Percentiles rank a stretch among this genome's conserved stretches.
These are phyloP conservation scores for Corydoras sp. DNA, from an alignment of 2,113 vertebrate species.

Conservation along the genomic window DNA sequence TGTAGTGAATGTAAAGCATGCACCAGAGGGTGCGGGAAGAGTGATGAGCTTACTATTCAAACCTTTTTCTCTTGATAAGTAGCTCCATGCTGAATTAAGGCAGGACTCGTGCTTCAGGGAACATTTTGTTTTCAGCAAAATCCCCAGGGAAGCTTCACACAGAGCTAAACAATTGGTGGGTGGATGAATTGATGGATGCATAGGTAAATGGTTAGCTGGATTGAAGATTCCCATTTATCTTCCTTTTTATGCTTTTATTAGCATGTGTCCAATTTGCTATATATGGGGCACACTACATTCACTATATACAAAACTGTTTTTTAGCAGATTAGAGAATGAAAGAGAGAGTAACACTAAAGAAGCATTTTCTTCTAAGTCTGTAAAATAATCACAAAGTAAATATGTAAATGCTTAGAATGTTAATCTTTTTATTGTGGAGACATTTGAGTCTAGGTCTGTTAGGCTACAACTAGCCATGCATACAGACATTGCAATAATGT, in stretches of 20 bases:
- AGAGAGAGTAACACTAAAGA: too few relatives aligned
- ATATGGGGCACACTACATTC: background rate
- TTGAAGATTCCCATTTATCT: background rate
- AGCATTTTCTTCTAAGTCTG: too few relatives aligned
- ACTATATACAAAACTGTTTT: too few relatives aligned
- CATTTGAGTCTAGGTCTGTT: too few relatives aligned
- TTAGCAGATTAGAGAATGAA: too few relatives aligned
- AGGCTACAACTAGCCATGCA: too few relatives aligned
- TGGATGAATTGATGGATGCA: constrained; percentile 8
- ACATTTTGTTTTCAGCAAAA: constrained; percentile 24
- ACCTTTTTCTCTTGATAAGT: constrained; percentile 25
- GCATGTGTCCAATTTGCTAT: too few relatives aligned
- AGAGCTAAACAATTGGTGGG: constrained; percentile 8
- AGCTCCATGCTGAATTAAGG: constrained; percentile 30
- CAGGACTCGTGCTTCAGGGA: constrained; percentile 23
- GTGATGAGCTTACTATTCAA: constrained; percentile 27
- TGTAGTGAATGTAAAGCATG: constrained; percentile 16
- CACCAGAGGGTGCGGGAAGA: constrained; percentile 1
- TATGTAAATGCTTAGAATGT: too few relatives aligned
- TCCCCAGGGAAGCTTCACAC: constrained; percentile 10
- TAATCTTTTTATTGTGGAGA: too few relatives aligned
- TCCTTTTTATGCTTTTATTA: background rate
- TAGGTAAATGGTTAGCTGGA: constrained; percentile 9
- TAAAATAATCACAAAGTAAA: too few relatives aligned
- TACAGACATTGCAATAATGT: too few relatives aligned